A percentile compares a stretch with the other conserved stretches of the same genome.
phyloP scores from a whole-genome alignment of 2,113 vertebrate genomes.

The Otis tarda region DNA sequence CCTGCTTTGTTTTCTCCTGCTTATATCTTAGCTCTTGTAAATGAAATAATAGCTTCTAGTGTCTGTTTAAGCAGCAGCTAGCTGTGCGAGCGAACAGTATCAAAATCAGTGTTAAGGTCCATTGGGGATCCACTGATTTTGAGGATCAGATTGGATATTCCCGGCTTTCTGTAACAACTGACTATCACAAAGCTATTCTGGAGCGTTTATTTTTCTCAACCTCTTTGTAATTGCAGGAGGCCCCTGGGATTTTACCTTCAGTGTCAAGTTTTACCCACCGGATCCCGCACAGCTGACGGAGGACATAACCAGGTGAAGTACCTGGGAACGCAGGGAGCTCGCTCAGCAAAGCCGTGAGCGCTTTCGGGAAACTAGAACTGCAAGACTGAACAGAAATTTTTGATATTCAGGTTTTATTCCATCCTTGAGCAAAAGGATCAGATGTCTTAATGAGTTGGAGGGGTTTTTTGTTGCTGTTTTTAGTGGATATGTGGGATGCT shows the following conservation, averaged over 20 bases:
- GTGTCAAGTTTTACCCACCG: slow-evolving; percentile 91
- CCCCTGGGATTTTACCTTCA: slow-evolving; percentile 84
- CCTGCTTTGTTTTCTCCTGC: background rate
- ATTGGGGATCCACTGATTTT: background rate
- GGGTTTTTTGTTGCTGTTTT: background rate
- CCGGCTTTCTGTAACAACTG: background rate
- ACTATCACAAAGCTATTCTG: background rate
- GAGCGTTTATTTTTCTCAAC: background rate
- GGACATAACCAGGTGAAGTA: slow-evolving; percentile 92
- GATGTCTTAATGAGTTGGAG: background rate
- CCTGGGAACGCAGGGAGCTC: background rate
- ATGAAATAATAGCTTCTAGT: background rate
- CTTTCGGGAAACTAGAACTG: background rate
- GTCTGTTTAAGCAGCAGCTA: background rate
- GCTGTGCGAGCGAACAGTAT: background rate
- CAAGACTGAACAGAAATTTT: background rate
- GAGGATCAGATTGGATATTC: background rate
- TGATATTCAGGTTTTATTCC: background rate
- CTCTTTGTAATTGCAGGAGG: slow-evolving; percentile 70
- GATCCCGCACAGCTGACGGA: slow-evolving; percentile 96
- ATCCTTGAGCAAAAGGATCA: background rate
- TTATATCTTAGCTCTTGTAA: background rate
- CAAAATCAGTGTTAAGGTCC: background rate
- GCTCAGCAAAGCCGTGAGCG: background rate
- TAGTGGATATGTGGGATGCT: background rate